Conservation (phyloP, 2,113 vertebrate genomes). For the Poeciliopsis retropinna region DNA sequence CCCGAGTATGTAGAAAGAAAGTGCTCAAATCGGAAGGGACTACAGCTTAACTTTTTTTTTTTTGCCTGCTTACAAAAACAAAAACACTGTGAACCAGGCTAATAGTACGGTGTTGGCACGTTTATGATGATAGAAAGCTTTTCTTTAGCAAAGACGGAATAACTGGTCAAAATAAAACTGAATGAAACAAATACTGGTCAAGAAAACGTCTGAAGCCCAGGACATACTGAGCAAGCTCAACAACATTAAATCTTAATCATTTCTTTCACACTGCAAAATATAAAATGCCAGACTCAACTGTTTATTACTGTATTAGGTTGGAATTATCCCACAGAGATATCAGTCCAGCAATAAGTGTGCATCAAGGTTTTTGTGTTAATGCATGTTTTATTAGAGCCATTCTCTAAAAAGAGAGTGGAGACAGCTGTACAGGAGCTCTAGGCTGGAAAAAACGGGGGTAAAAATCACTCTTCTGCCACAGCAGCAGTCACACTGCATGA, state of each 20-base stretch:
- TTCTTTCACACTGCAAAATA: neutral
- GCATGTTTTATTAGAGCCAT: too few relatives aligned
- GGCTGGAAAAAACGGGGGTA: neutral
- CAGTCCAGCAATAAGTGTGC: neutral
- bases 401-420: neutral
- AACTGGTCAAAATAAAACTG: neutral
- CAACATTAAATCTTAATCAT: neutral
- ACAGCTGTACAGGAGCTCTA: neutral
- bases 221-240: neutral
- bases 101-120: neutral
- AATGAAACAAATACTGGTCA: neutral
- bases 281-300: too few relatives aligned
- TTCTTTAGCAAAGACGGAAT: too few relatives aligned
- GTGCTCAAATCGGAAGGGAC: neutral
- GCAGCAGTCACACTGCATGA: neutral
- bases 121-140: neutral
- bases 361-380: neutral
- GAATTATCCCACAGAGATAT: neutral
- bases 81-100: neutral
- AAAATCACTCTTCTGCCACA: neutral
- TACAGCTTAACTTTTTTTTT: neutral
- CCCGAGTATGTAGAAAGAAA: neutral
- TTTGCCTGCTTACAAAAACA: neutral
- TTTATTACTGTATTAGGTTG: neutral
- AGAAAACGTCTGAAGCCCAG: neutral